Conservation (phyloP, 2,888 invertebrate species). For the Scrobipalpa costella region DNA sequence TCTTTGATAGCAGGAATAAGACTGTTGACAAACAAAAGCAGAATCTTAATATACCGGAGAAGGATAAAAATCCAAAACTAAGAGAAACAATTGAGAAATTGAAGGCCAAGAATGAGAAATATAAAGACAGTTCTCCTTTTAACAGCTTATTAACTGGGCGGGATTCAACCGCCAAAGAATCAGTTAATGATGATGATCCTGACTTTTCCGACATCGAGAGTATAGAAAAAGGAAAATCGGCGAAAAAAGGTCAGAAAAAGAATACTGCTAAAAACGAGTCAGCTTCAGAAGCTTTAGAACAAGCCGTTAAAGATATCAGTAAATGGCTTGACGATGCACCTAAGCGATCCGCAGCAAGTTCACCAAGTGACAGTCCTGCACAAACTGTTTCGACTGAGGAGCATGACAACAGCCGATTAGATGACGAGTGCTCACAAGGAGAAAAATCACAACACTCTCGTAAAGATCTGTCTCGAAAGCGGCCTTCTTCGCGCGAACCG, state of each 20-base stretch:
- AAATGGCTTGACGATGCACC: slow-evolving; percentile 94
- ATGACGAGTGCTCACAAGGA: slow-evolving; percentile 66
- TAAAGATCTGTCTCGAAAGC: slow-evolving; percentile 76
- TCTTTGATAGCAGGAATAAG: slow-evolving; percentile 72
- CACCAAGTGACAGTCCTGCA: slow-evolving; percentile 89
- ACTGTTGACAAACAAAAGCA: slow-evolving; percentile 64
- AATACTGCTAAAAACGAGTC: slow-evolving; percentile 78
- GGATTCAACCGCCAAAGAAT: slow-evolving; percentile 47
- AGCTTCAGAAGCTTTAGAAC: slow-evolving; percentile 79
- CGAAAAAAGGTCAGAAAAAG: slow-evolving; percentile 68
- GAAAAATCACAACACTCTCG: slow-evolving; percentile 58
- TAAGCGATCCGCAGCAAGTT: slow-evolving; percentile 87
- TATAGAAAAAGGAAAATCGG: slow-evolving; percentile 51
- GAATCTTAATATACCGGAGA: slow-evolving; percentile 62
- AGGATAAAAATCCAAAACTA: slow-evolving; percentile 76
- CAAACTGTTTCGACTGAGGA: slow-evolving; percentile 84
- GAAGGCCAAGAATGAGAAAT: slow-evolving; percentile 83
- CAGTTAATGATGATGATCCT: slow-evolving; percentile 46
- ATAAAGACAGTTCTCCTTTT: slow-evolving; percentile 62
- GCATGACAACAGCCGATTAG: slow-evolving; percentile 70
- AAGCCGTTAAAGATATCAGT: slow-evolving; percentile 92
- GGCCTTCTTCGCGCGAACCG: slow-evolving; percentile 67
- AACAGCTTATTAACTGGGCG: slow-evolving; percentile 61
- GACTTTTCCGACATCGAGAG: slow-evolving; percentile 47
- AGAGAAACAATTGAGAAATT: slow-evolving; percentile 83